Percentiles rank a stretch among this genome's conserved stretches.
Conservation (phyloP, 1,140 invertebrate species). For the Panagrolaimus sp. region DNA sequence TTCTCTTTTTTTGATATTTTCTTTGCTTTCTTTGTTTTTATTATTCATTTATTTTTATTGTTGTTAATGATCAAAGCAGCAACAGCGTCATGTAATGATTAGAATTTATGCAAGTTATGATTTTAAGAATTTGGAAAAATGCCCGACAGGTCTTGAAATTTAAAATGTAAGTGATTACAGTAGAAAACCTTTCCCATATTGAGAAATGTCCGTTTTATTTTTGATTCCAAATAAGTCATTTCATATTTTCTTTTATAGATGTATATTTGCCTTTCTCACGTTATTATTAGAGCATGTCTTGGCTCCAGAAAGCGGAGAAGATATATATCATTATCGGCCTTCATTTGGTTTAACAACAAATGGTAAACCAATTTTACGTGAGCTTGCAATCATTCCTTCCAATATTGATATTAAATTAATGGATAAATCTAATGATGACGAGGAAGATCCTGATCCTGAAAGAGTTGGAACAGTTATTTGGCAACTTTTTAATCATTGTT, state of each 20-base stretch:
- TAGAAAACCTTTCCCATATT: no score
- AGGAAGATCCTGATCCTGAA: not conserved
- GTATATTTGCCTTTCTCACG: constrained; percentile 6
- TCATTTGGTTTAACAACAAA: constrained; percentile 1
- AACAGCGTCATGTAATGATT: no score
- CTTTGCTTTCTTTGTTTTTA: no score
- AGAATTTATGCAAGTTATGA: no score
- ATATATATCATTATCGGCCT: constrained; percentile 13
- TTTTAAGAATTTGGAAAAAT: no score
- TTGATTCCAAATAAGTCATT: no score
- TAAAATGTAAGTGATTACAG: no score
- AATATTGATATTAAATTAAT: not conserved
- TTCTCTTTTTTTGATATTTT: no score
- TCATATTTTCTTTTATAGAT: constrained; percentile 7
- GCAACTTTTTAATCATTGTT: constrained; percentile 10
- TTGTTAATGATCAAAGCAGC: no score
- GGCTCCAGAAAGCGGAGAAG: not conserved
- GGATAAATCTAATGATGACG: not conserved
- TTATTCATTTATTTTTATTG: no score
- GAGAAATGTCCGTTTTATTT: no score
- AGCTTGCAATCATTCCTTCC: not conserved
- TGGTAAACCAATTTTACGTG: constrained; percentile 14
- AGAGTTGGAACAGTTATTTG: not conserved
- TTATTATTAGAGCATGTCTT: constrained; percentile 19
- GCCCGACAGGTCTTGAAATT: no score